Conservation (phyloP, 2,888 invertebrate genomes). For the Nemotelus nigrinus region DNA sequence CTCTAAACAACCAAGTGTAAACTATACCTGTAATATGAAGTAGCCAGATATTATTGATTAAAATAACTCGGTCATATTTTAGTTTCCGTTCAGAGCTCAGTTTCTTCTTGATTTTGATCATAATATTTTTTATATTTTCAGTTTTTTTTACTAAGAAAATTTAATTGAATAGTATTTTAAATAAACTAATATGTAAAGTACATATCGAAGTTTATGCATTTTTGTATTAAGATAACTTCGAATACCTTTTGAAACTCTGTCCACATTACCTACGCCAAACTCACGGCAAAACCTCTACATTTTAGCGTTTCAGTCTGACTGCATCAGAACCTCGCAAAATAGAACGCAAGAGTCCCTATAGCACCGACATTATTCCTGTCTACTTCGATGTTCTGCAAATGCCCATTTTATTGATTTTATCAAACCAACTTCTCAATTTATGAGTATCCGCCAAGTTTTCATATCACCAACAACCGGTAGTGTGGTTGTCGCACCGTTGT, state of each 20-base stretch:
- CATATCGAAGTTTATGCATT: background rate
- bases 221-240: background rate
- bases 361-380: background rate
- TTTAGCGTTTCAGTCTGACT: background rate
- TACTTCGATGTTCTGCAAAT: constrained; percentile 26
- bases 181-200: no score
- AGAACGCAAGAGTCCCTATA: background rate
- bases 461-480: background rate
- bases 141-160: no score
- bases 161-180: no score
- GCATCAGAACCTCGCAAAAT: constrained; percentile 7
- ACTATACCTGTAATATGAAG: no score
- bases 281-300: background rate
- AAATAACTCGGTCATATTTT: no score
- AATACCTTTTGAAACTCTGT: background rate
- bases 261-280: background rate
- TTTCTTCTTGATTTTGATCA: no score
- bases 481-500: constrained; percentile 1
- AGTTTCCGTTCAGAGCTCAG: no score
- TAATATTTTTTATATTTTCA: no score
- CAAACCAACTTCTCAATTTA: constrained; percentile 39
- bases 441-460: constrained; percentile 26
- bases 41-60: no score
- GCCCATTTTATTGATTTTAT: constrained; percentile 42
- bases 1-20: no score